Conservation (phyloP, 2,797 vertebrate genomes). For the Myotis daubentonii region DNA sequence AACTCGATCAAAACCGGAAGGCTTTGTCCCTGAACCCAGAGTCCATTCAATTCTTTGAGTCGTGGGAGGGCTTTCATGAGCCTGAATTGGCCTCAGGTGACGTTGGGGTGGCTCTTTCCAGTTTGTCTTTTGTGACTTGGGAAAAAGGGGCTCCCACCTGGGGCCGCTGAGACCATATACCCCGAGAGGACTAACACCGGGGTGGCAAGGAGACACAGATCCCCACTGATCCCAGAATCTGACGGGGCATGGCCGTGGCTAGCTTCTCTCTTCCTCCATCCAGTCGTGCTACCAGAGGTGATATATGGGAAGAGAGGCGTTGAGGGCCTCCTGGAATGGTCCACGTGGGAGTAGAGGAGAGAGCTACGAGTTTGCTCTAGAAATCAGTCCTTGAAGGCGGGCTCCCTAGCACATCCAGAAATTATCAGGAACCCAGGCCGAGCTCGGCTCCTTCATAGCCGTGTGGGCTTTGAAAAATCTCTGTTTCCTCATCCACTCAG, state of each 20-base stretch:
- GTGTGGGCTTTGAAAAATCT: not conserved
- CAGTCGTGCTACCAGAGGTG: not conserved
- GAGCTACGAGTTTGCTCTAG: not conserved
- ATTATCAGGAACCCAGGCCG: not conserved
- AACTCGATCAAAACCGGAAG: not conserved
- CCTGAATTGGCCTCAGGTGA: not conserved
- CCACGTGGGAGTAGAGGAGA: not conserved
- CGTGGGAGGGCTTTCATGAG: not conserved
- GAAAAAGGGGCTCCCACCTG: not conserved
- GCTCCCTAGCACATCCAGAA: not conserved
- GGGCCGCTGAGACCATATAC: not conserved
- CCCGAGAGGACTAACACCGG: not conserved
- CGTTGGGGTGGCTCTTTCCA: not conserved
- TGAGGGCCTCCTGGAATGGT: not conserved
- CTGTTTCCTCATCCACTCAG: conserved; percentile 56
- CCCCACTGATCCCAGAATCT: not conserved
- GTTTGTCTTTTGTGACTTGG: not conserved
- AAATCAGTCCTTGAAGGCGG: not conserved
- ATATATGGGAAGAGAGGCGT: not conserved
- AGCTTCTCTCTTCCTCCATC: not conserved
- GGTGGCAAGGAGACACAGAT: not conserved
- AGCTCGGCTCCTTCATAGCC: not conserved
- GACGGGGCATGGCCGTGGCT: fast-evolving
- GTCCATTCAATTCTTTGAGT: not conserved
- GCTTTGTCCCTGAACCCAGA: not conserved